phyloP scores from a whole-genome alignment of 2,888 invertebrate species.

The Tetheella fluctuosa region DNA sequence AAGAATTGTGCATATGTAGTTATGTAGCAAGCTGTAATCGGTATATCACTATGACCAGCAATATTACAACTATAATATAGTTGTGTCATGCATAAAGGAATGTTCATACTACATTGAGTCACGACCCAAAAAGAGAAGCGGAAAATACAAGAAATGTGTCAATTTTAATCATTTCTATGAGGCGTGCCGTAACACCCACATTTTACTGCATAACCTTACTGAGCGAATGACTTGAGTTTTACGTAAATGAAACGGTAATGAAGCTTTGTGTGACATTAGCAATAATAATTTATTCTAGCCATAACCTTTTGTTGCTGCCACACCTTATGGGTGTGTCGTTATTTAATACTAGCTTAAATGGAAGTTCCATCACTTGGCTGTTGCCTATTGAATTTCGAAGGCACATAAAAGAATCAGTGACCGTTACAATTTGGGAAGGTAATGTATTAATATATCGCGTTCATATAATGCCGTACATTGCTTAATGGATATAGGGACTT shows the following conservation, averaged over 20 bases:
- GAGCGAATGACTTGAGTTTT: constrained; percentile 6
- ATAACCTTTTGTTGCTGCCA: constrained; percentile 31
- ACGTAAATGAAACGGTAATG: background rate
- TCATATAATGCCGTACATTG: background rate
- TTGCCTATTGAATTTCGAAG: constrained; percentile 53
- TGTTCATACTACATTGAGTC: background rate
- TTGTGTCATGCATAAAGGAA: background rate
- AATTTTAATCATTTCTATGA: background rate
- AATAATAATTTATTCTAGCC: constrained; percentile 31
- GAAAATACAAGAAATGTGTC: background rate
- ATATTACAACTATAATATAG: background rate
- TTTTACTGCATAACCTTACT: background rate
- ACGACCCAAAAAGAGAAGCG: background rate
- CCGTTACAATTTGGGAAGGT: constrained; percentile 25
- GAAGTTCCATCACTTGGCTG: constrained; percentile 45
- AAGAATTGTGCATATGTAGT: too few species aligned
- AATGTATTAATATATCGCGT: background rate
- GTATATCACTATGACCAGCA: background rate
- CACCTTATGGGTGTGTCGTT: constrained; percentile 49
- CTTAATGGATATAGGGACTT: too few species aligned
- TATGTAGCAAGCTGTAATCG: too few species aligned
- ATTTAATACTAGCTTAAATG: constrained; percentile 50
- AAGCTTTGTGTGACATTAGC: constrained; percentile 21
- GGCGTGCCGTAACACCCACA: background rate
- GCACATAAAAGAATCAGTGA: constrained; percentile 42